Percentiles rank a stretch among this genome's conserved stretches.
These are phyloP conservation scores for Phacellophora camtschatica DNA, from an alignment of 30 jellyfish, hydroid and myxozoan species.

Conservation along the genomic window DNA sequence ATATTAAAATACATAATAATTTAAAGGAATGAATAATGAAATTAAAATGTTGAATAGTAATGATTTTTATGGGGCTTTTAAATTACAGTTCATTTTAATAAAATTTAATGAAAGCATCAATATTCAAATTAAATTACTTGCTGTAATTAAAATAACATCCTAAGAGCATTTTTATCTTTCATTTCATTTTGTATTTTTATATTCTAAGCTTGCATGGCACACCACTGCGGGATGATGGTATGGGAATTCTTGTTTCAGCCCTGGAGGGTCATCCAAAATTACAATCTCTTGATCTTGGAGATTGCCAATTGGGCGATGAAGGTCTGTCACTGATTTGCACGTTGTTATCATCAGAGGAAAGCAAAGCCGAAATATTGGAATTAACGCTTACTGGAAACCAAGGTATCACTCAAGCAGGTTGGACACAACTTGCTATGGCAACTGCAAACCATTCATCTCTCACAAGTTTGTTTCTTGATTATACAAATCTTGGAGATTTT, in stretches of 20 bases:
- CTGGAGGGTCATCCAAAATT: slow-evolving; percentile 89
- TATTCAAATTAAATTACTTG: too few species aligned
- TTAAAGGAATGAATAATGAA: too few species aligned
- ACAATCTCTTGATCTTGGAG: slow-evolving; percentile 92
- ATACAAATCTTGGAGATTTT: slow-evolving; percentile 89
- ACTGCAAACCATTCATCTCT: slow-evolving; percentile 70
- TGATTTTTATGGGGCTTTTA: too few species aligned
- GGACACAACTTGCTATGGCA: slow-evolving; percentile 99
- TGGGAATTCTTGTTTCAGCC: slow-evolving; percentile 72
- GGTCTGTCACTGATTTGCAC: slow-evolving; percentile 76
- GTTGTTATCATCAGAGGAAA: slow-evolving; percentile 34
- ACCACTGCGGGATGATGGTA: slow-evolving; percentile 95
- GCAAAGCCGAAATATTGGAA: slow-evolving; percentile 59
- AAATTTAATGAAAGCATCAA: too few species aligned
- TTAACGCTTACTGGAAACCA: slow-evolving; percentile 92
- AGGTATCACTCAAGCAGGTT: slow-evolving; percentile 84
- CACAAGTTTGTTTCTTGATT: slow-evolving; percentile 80
- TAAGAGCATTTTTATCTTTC: neutral
- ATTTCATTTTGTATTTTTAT: neutral
- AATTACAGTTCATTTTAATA: too few species aligned
- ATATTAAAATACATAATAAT: too few species aligned
- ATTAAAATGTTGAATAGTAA: too few species aligned
- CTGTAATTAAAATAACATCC: neutral
- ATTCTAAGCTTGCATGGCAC: slow-evolving; percentile 91
- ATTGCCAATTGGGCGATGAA: slow-evolving; percentile 89